Evolutionary conservation across 2,113 vertebrate species (phyloP).

Genomic region (Hippocampus zosterae): DNA sequence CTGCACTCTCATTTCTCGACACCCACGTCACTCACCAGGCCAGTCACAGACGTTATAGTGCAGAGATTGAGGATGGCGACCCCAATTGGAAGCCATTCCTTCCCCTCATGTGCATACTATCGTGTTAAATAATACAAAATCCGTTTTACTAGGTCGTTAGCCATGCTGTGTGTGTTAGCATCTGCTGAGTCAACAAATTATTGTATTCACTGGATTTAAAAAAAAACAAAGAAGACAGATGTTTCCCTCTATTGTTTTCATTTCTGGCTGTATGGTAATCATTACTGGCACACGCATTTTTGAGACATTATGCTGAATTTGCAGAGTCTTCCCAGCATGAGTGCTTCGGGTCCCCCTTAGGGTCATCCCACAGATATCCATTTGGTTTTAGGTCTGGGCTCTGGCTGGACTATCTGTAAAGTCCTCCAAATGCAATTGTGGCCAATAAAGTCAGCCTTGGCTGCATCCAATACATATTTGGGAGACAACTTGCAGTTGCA

Average conservation of each 20-base stretch:
- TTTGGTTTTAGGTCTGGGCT: neutral
- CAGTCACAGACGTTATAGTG: too few relatives aligned
- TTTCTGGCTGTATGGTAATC: neutral
- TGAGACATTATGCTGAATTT: neutral
- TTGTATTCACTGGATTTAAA: neutral
- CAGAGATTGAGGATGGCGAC: too few relatives aligned
- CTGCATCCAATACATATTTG: neutral
- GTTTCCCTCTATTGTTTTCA: neutral
- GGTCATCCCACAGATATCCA: neutral
- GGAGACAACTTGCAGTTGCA: neutral
- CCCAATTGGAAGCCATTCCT: too few relatives aligned
- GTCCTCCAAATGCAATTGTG: too few relatives aligned
- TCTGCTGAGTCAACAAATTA: neutral
- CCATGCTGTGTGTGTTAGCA: neutral
- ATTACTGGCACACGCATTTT: neutral
- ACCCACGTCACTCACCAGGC: too few relatives aligned
- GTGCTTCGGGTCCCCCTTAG: neutral
- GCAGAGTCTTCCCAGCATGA: neutral
- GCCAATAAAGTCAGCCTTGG: slow-evolving; percentile 9
- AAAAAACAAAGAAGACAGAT: neutral
- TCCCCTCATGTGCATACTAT: too few relatives aligned
- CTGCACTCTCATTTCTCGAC: too few relatives aligned
- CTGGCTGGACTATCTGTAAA: too few relatives aligned
- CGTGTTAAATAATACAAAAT: too few relatives aligned
- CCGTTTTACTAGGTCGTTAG: neutral